Evolutionary conservation across 2,797 vertebrate species (phyloP), one percentile per base, ranked within the genome.

Genomic region (Austrolebias charrua): DNA sequence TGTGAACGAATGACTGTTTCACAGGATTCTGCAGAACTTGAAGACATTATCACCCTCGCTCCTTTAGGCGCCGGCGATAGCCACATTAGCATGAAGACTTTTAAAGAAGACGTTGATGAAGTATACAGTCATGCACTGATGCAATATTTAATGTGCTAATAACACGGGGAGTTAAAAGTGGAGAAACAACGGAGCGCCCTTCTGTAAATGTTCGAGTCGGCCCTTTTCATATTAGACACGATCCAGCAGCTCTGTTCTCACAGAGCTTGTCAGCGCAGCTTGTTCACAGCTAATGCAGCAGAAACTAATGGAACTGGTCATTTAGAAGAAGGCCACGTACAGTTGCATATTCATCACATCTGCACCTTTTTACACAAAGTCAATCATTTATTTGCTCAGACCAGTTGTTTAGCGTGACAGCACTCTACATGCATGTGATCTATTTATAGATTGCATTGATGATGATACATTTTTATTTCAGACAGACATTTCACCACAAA

Each of bases 201-300:
- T 55, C 64, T 77, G 43, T 56, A 66, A 49, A 55, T 69, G 55
- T 75, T 60, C 71, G 55, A 69, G 55, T 66, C 38, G 73, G 67
- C 60, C 71, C 76, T 70, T 78, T 78, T 78, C 60, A 58, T 57
- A 65, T 78, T 64, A 73, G 63, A 75, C 73, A 65, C 19, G 18
- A 80, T 65, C 48, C 62, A 76, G 57, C 64, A 76, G 75, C 75
- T 78, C 75, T 75, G 66, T n/a, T n/a, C n/a, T n/a, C n/a, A n/a
- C n/a, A n/a, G n/a, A n/a, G n/a, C n/a, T n/a, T 57, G 62, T 82
- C 75, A 60, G 62, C 57, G 65, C 60, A 40, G 70, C 52, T 52
- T 69, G 57, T 54, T 78, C 68, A 5, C 35, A 64, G 57, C 60
- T 59, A 79, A 69, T 78, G 73, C 42, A 54, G 60, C 45, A 19